Conservation (phyloP, 2,888 invertebrate genomes). For the Aporophyla lueneburgensis region DNA sequence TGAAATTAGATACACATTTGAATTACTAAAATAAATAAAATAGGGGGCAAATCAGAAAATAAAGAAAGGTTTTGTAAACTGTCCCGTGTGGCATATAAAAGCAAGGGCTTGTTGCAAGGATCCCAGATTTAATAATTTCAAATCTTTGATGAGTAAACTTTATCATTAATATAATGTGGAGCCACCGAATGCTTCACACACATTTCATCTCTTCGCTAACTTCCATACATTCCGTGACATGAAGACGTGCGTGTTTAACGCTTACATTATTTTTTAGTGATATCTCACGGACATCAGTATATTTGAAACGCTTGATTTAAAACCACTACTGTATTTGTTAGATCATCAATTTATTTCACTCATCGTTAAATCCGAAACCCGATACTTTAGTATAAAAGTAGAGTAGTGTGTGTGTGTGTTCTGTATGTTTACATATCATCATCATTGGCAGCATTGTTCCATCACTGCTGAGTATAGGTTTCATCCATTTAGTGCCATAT, state of each 20-base stretch:
- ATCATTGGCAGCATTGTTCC: background rate
- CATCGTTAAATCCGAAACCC: background rate
- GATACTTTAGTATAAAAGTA: too few relatives aligned
- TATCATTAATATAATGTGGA: background rate
- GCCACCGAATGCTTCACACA: background rate
- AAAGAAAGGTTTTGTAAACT: too few relatives aligned
- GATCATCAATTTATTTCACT: background rate
- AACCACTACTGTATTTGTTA: constrained; percentile 10
- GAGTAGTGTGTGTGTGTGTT: too few relatives aligned
- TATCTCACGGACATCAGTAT: constrained; percentile 1
- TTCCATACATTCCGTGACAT: constrained; percentile 18
- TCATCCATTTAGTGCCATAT: background rate
- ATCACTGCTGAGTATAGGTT: background rate
- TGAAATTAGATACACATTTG: too few relatives aligned
- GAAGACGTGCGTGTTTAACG: constrained; percentile 6
- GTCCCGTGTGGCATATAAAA: too few relatives aligned
- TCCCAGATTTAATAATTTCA: too few relatives aligned
- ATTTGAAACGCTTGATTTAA: constrained; percentile 18
- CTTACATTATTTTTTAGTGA: constrained; percentile 8
- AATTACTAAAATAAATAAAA: too few relatives aligned
- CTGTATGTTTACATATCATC: too few relatives aligned
- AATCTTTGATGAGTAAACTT: too few relatives aligned
- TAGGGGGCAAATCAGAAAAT: too few relatives aligned
- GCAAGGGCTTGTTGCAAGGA: too few relatives aligned
- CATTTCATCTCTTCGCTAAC: constrained; percentile 6